Evolutionary conservation across 2,888 invertebrate species (phyloP), one percentile per base, ranked within the genome.

Genomic region (Crossocerus cetratus): DNA sequence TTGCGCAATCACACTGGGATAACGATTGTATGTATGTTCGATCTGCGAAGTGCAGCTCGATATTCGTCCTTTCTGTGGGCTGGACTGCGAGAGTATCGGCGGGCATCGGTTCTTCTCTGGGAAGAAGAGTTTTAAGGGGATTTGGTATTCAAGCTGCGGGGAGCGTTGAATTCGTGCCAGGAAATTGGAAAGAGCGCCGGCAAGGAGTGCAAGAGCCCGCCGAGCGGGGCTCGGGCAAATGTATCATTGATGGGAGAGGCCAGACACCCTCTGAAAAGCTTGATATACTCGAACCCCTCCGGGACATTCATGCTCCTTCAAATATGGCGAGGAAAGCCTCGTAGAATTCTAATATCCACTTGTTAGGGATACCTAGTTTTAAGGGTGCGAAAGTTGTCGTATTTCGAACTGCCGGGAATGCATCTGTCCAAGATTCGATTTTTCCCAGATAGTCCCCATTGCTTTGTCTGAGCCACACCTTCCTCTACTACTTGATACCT

Each of bases 81-180:
- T 45, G 2, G 5, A 14, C 49, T 14, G 1, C 16, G n/a, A 4
- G 4, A 14, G 14, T 16, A 49, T 16, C 49, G 49, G 32, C 11
- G 8, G 49, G 16, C 14, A 11, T 13, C 2, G 3, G 11, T 49
- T 14, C 14, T 49, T 13, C 49, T 49, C 49, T n/a, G 16, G n/a
- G 59, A 58, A 73, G 59, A 62, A 57, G 63, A 18, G 32, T 53
- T 74, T 65, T 57, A 68, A 68, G 69, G 59, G 53, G 64, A 58
- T 74, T 56, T 58, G 74, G 74, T 74, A 78, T 77, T 77, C 69
- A 69, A 78, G 74, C 65, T 71, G 61, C 65, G 72, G 53, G 42
- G 44, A 20, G 44, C 44, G 2, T n/a, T 3, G 57, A 49, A 16
- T 49, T 69, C 66, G 64, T 71, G 74, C 65, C 74, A 65, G 64